Conservation (phyloP, 2,113 vertebrate genomes). For the Ictalurus furcatus region DNA sequence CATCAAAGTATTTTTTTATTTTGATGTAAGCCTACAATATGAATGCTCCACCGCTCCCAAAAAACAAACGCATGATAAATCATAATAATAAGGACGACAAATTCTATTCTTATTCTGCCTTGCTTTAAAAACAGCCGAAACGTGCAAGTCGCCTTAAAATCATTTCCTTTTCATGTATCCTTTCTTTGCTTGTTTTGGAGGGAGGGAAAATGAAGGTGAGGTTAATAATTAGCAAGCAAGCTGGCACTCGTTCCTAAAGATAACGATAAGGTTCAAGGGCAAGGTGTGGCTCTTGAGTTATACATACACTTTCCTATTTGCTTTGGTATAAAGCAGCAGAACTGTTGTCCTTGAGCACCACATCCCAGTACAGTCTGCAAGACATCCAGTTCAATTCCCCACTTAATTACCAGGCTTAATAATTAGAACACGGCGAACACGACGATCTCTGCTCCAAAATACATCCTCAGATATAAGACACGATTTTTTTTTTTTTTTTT, state of each 20-base stretch:
- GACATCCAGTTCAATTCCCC: background rate
- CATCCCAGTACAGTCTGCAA: background rate
- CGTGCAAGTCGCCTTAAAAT: background rate
- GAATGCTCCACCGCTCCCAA: background rate
- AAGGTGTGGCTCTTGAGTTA: background rate
- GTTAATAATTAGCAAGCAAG: conserved; percentile 44
- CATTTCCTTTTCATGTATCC: background rate
- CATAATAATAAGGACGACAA: background rate
- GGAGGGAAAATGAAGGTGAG: background rate
- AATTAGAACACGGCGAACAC: background rate
- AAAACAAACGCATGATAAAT: background rate
- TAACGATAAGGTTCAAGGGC: background rate
- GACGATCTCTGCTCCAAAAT: no score
- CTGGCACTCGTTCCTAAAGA: background rate
- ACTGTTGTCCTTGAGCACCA: background rate
- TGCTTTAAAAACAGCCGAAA: background rate
- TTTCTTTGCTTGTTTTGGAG: background rate
- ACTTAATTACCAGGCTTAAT: background rate
- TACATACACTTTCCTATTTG: background rate
- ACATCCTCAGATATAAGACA: background rate
- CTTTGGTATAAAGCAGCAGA: background rate
- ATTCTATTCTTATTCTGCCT: background rate
- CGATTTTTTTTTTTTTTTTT: no score
- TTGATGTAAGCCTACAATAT: background rate
- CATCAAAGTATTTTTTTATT: background rate